These are phyloP conservation scores for Thysanoteuthis rhombus DNA, from an alignment of 2,888 invertebrate species.

Conservation along the genomic window DNA sequence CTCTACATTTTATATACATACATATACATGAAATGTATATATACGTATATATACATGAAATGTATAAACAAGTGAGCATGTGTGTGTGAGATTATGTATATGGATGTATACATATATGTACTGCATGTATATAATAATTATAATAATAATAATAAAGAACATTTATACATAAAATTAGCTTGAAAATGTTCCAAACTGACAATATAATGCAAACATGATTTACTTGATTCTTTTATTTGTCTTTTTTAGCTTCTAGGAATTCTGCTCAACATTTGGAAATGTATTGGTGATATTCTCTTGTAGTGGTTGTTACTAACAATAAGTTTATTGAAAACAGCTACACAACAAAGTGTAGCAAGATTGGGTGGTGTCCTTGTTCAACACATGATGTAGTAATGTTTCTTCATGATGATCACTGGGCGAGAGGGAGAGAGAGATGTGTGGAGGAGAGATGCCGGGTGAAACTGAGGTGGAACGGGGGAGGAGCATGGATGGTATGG, in stretches of 20 bases:
- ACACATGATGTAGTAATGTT: background rate
- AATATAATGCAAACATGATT: background rate
- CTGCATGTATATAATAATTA: background rate
- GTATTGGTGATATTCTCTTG: too few species aligned
- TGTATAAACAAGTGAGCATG: background rate
- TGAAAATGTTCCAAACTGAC: background rate
- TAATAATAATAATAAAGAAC: background rate
- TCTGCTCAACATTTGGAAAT: background rate
- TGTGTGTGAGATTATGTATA: background rate
- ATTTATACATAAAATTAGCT: slow-evolving; percentile 1
- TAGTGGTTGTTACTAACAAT: too few species aligned
- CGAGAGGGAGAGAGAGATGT: background rate
- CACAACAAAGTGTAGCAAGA: background rate
- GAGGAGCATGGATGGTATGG: background rate
- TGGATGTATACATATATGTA: background rate
- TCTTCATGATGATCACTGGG: slow-evolving; percentile 13
- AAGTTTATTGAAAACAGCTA: too few species aligned
- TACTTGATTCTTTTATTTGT: background rate
- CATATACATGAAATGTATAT: background rate
- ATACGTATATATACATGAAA: background rate
- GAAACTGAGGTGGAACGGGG: background rate
- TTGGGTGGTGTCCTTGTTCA: background rate
- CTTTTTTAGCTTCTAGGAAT: background rate
- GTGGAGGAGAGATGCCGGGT: background rate
- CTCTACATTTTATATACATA: background rate